phyloP scores from a whole-genome alignment of 2,797 vertebrate genomes.

The Ispidina lecontei region DNA sequence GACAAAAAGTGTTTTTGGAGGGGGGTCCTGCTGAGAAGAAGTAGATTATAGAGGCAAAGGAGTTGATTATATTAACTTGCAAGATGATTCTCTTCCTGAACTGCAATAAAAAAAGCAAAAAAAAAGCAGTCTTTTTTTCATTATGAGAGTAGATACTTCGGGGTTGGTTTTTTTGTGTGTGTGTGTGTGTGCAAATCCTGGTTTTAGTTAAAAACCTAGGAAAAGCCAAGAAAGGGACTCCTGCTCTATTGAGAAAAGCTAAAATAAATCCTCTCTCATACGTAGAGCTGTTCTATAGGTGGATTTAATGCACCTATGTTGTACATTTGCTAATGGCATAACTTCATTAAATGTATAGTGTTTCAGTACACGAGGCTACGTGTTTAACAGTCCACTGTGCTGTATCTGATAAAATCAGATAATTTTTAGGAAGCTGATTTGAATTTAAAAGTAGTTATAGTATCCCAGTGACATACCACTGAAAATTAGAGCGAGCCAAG shows the following conservation, averaged over 20 bases:
- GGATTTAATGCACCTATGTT: constrained; percentile 72
- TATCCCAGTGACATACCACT: constrained; percentile 53
- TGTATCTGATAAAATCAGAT: constrained; percentile 63
- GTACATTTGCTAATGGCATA: constrained; percentile 76
- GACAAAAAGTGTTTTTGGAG: constrained; percentile 41
- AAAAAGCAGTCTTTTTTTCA: constrained; percentile 59
- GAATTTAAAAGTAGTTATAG: constrained; percentile 58
- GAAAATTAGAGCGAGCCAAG: constrained; percentile 58
- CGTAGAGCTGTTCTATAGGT: constrained; percentile 56
- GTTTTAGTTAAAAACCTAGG: constrained; percentile 53
- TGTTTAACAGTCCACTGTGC: constrained; percentile 70
- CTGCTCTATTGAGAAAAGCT: constrained; percentile 61
- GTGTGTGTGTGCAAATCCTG: constrained; percentile 48
- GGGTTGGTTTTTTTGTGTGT: background rate
- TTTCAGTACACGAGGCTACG: constrained; percentile 72
- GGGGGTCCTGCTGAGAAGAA: constrained; percentile 51
- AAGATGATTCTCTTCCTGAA: constrained; percentile 67
- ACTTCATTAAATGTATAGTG: constrained; percentile 77
- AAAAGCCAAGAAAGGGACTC: constrained; percentile 62
- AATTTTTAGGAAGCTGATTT: constrained; percentile 66
- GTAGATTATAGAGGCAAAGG: constrained; percentile 55
- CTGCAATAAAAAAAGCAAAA: constrained; percentile 63
- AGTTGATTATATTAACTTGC: constrained; percentile 66
- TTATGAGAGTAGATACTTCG: constrained; percentile 61
- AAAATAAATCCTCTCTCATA: constrained; percentile 63